Conservation (phyloP, 2,888 invertebrate genomes). For the Ochropacha duplaris region DNA sequence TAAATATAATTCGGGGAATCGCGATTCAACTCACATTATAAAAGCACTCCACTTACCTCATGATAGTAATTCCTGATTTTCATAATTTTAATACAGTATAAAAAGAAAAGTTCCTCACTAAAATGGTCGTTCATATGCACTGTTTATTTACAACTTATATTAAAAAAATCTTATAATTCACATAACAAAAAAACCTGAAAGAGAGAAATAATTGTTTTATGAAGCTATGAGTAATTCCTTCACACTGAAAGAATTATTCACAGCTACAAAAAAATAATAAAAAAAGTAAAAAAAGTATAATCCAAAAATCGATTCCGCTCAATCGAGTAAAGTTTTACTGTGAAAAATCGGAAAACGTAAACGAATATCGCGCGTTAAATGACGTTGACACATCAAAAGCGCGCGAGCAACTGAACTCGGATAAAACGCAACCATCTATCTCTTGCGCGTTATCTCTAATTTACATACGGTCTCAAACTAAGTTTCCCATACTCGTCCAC, state of each 20-base stretch:
- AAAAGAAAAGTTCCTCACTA: slow-evolving; percentile 38
- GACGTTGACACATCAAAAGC: slow-evolving; percentile 69
- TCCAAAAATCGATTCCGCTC: slow-evolving; percentile 20
- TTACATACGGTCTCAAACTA: slow-evolving; percentile 65
- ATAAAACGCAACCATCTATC: slow-evolving; percentile 62
- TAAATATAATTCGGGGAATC: too few relatives aligned
- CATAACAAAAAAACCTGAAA: slow-evolving; percentile 1
- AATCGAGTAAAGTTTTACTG: slow-evolving; percentile 5
- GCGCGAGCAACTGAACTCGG: slow-evolving; percentile 74
- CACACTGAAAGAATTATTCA: background rate
- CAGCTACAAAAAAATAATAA: background rate
- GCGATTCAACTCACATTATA: too few relatives aligned
- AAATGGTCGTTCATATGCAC: slow-evolving; percentile 54
- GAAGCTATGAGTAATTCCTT: background rate
- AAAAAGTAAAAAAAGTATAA: background rate
- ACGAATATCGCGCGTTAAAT: slow-evolving; percentile 40
- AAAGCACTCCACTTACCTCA: slow-evolving; percentile 58
- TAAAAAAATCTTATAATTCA: slow-evolving; percentile 18
- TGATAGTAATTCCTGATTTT: slow-evolving; percentile 74
- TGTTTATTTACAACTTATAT: slow-evolving; percentile 17
- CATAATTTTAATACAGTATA: slow-evolving; percentile 67
- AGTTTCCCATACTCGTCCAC: slow-evolving; percentile 67
- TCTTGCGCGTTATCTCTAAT: slow-evolving; percentile 72
- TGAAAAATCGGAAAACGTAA: slow-evolving; percentile 26
- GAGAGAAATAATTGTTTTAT: slow-evolving; percentile 5